These are phyloP conservation scores for Huso huso DNA, from an alignment of 2,797 vertebrate genomes.

Conservation along the genomic window DNA sequence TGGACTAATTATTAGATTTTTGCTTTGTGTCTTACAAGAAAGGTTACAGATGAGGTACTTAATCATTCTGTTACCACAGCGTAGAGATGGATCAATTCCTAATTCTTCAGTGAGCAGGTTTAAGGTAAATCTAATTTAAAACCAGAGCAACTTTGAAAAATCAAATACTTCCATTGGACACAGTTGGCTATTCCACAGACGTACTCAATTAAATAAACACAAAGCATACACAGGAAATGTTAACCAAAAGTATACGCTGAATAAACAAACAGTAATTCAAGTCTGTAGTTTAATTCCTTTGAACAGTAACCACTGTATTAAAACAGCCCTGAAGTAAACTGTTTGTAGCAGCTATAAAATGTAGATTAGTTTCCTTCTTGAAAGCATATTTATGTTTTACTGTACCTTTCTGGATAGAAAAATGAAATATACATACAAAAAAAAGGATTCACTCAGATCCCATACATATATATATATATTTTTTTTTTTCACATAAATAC, in stretches of 20 bases:
- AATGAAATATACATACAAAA: too few species aligned
- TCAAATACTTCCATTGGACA: conserved; percentile 4
- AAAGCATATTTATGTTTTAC: too few species aligned
- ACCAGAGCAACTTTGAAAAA: not conserved
- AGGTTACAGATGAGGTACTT: not conserved
- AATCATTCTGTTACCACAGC: conserved; percentile 3
- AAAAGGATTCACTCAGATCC: too few species aligned
- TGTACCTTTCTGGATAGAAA: too few species aligned
- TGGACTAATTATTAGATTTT: conserved; percentile 8
- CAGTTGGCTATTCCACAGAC: not conserved
- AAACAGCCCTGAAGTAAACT: too few species aligned
- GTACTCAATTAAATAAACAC: conserved; percentile 6
- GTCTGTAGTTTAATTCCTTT: conserved; percentile 1
- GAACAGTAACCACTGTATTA: not conserved
- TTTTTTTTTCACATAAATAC: too few species aligned
- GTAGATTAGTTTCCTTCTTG: too few species aligned
- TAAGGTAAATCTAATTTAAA: not conserved
- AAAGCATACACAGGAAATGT: not conserved
- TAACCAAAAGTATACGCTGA: conserved; percentile 10
- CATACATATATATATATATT: too few species aligned
- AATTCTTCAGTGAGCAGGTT: conserved; percentile 1
- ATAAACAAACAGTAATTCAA: conserved; percentile 15
- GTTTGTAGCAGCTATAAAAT: too few species aligned
- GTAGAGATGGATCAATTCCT: conserved; percentile 8
- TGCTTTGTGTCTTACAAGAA: conserved; percentile 2